Evolutionary conservation across 2,888 invertebrate genomes (phyloP).

Genomic region (Tinea semifulvella): DNA sequence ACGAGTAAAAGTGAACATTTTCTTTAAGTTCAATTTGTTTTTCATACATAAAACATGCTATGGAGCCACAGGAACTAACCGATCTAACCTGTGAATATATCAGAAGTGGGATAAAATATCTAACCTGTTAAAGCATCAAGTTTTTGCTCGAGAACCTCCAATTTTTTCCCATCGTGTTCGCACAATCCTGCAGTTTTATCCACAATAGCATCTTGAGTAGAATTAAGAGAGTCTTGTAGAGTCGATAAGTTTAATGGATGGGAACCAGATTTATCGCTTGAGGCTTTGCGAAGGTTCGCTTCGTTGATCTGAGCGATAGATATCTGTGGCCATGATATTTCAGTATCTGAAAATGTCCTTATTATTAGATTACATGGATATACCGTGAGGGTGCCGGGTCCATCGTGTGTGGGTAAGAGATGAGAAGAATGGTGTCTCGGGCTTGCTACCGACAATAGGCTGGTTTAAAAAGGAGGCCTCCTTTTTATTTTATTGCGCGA

Average conservation of each 20-base stretch:
- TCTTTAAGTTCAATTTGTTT: no score
- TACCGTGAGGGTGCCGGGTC: no score
- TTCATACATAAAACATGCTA: no score
- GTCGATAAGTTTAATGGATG: slow-evolving; percentile 30
- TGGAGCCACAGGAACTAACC: no score
- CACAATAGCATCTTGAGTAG: neutral
- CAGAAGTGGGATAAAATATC: slow-evolving; percentile 8
- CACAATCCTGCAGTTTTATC: neutral
- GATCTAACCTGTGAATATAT: no score
- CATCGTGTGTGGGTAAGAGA: no score
- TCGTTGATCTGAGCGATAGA: slow-evolving; percentile 53
- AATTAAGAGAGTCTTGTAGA: neutral
- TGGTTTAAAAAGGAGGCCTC: no score
- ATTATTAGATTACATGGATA: no score
- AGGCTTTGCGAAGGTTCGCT: slow-evolving; percentile 50
- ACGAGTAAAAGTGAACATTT: no score
- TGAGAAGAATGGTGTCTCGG: no score
- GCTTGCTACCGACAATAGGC: no score
- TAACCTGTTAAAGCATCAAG: slow-evolving; percentile 46
- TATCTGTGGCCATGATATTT: slow-evolving; percentile 55
- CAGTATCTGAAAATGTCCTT: slow-evolving; percentile 41
- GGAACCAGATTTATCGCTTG: slow-evolving; percentile 42
- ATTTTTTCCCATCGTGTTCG: slow-evolving; percentile 22
- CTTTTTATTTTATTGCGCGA: no score
- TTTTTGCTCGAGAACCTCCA: slow-evolving; percentile 41